A percentile compares a stretch with the other conserved stretches of the same genome.
Conservation (phyloP, 2,888 invertebrate genomes). For the Scaptomyza flava region DNA sequence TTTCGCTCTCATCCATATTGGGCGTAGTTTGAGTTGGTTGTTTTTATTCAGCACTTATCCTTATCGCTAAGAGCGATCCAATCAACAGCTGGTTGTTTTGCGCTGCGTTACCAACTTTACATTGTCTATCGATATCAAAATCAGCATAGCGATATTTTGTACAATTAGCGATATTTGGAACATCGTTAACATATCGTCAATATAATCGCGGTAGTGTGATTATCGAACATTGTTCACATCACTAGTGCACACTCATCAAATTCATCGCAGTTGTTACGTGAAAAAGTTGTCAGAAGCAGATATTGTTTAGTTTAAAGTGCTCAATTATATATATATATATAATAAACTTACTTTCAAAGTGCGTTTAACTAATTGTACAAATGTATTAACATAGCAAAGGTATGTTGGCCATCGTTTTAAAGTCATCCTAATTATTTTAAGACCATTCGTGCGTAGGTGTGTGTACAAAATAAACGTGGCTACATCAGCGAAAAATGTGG, state of each 20-base stretch:
- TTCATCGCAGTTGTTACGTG: conserved; percentile 72
- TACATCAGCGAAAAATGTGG: conserved; percentile 8
- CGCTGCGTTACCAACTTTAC: conserved; percentile 30
- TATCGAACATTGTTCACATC: conserved; percentile 1
- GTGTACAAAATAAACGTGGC: conserved; percentile 67
- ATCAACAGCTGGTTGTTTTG: conserved; percentile 50
- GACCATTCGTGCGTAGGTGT: conserved; percentile 11
- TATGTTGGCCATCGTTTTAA: conserved; percentile 44
- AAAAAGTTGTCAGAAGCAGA: conserved; percentile 63
- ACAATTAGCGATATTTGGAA: background rate
- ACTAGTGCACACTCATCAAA: conserved; percentile 25
- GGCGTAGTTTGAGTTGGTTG: background rate
- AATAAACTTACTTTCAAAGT: conserved; percentile 53
- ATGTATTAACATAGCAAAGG: conserved; percentile 67
- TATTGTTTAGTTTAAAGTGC: conserved; percentile 60
- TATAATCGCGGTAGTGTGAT: background rate
- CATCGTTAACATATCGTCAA: background rate
- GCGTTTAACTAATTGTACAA: conserved; percentile 58
- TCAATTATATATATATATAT: conserved; percentile 25
- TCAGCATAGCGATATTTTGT: background rate
- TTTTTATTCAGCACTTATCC: conserved; percentile 3
- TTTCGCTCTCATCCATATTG: conserved; percentile 77
- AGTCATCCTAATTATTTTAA: background rate
- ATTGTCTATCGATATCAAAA: conserved; percentile 2
- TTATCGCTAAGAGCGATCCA: conserved; percentile 25